phyloP scores from a whole-genome alignment of 2,113 vertebrate genomes.

The Salvelinus alpinus region DNA sequence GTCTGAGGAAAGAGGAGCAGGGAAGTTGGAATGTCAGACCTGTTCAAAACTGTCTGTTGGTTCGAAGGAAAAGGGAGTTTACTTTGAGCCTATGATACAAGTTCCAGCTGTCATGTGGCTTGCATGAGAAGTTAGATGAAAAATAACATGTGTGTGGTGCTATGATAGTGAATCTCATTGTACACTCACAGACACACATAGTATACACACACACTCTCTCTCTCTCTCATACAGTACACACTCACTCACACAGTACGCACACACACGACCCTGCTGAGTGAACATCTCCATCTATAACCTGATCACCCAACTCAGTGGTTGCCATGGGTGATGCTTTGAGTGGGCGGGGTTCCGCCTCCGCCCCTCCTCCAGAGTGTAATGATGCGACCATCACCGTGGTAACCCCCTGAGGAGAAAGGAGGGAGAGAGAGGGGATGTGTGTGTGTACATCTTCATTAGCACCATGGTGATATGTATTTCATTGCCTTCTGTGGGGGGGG shows the following conservation, averaged over 20 bases:
- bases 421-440: too few species aligned
- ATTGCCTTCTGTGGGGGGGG: too few species aligned
- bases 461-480: too few species aligned
- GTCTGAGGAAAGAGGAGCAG: conserved; percentile 54
- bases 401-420: neutral
- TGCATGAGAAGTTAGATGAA: neutral
- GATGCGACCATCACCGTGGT: neutral
- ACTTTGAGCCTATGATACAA: conserved; percentile 53
- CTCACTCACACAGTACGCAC: neutral
- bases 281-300: neutral
- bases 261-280: neutral
- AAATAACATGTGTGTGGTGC: conserved; percentile 20
- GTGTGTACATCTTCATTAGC: too few species aligned
- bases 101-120: conserved; percentile 23
- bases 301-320: conserved; percentile 12
- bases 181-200: neutral
- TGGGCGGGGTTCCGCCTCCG: neutral
- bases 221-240: neutral
- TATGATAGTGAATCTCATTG: conserved; percentile 41
- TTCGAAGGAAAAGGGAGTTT: conserved; percentile 45
- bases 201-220: neutral
- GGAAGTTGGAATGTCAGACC: conserved; percentile 63
- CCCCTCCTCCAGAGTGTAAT: conserved; percentile 15
- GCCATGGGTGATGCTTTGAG: conserved; percentile 3
- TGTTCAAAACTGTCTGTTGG: conserved; percentile 58